Conservation (phyloP, 2,888 invertebrate species). For the Drosophila affinis region DNA sequence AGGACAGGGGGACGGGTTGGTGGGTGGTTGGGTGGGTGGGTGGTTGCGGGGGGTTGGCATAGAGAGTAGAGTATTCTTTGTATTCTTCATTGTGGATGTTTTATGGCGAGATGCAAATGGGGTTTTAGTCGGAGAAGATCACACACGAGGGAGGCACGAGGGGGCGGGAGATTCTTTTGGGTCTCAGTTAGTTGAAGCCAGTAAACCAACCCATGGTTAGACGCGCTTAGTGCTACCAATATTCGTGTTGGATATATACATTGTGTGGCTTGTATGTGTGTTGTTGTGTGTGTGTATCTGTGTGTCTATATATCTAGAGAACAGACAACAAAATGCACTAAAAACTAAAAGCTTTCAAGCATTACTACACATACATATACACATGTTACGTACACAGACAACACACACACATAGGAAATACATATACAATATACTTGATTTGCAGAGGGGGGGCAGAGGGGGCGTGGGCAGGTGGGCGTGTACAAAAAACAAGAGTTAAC, state of each 20-base stretch:
- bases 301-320: slow-evolving; percentile 4
- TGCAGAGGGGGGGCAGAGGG: not conserved
- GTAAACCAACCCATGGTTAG: not conserved
- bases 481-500: slow-evolving; percentile 15
- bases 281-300: slow-evolving; percentile 18
- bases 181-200: not conserved
- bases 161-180: not conserved
- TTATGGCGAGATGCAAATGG: slow-evolving; percentile 37
- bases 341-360: slow-evolving; percentile 47
- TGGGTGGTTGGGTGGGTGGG: too few species aligned
- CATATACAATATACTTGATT: slow-evolving; percentile 13
- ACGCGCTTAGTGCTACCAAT: not conserved
- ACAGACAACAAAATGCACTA: slow-evolving; percentile 50
- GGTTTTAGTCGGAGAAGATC: slow-evolving; percentile 44
- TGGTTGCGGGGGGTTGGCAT: slow-evolving; percentile 22
- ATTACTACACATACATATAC: too few species aligned
- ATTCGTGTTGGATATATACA: slow-evolving; percentile 8
- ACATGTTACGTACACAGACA: slow-evolving; percentile 2
- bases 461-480: not conserved
- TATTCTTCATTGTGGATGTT: slow-evolving; percentile 17
- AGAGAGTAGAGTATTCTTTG: slow-evolving; percentile 16
- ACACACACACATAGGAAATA: slow-evolving; percentile 9
- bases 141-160: not conserved
- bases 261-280: not conserved
- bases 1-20: too few species aligned